These are phyloP conservation scores for Nemotelus pantherinus DNA, from an alignment of 2,888 invertebrate genomes.

Conservation along the genomic window DNA sequence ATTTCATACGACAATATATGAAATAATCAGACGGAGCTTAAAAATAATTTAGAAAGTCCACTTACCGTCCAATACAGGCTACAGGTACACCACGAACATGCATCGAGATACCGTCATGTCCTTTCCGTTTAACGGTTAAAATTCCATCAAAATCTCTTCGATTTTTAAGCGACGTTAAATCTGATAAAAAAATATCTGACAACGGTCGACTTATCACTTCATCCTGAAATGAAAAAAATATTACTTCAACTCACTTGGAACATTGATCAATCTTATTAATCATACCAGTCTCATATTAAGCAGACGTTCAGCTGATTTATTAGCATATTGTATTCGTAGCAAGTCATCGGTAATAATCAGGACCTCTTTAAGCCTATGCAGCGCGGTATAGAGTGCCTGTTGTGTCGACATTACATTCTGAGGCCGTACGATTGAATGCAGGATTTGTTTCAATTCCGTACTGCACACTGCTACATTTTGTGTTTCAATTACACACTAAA, in stretches of 20 bases:
- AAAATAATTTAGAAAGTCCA: constrained; percentile 22
- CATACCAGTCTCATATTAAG: constrained; percentile 74
- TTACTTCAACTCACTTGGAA: not conserved
- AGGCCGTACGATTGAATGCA: constrained; percentile 79
- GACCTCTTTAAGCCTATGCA: constrained; percentile 86
- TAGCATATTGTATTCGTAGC: constrained; percentile 87
- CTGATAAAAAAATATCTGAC: constrained; percentile 64
- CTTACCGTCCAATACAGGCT: constrained; percentile 71
- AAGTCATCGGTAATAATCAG: constrained; percentile 88
- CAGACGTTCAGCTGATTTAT: constrained; percentile 84
- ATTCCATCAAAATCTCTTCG: constrained; percentile 82
- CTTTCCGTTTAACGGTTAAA: constrained; percentile 77
- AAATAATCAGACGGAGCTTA: too few relatives aligned
- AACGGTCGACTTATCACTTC: constrained; percentile 64
- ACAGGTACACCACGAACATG: constrained; percentile 84
- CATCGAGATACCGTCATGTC: constrained; percentile 80
- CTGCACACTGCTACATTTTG: constrained; percentile 70
- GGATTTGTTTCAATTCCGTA: constrained; percentile 79
- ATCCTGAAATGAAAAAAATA: constrained; percentile 55
- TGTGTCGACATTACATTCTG: constrained; percentile 80
- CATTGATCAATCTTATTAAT: not conserved
- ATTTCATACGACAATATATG: too few relatives aligned
- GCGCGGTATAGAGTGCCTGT: constrained; percentile 81
- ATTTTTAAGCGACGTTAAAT: constrained; percentile 68
- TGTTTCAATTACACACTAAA: constrained; percentile 75